Evolutionary conservation across 2,888 invertebrate genomes (phyloP).

Genomic region (Spisula solida): DNA sequence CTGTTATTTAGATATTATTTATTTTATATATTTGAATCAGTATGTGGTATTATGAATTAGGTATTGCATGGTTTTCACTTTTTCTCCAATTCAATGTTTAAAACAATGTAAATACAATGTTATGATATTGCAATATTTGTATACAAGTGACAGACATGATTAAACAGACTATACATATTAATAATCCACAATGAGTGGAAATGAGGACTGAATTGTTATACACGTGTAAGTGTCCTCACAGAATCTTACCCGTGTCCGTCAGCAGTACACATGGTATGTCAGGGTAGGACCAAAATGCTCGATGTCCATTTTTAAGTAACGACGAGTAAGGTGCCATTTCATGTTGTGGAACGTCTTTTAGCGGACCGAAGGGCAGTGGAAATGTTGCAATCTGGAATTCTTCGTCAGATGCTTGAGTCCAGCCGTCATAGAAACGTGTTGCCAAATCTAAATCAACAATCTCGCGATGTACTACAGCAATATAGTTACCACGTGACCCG

Average conservation of each 20-base stretch:
- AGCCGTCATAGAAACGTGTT: background rate
- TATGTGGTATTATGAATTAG: too few relatives aligned
- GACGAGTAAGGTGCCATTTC: background rate
- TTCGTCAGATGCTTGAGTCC: background rate
- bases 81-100: too few relatives aligned
- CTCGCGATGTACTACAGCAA: background rate
- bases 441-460: background rate
- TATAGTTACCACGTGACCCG: background rate
- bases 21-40: too few relatives aligned
- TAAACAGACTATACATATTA: too few relatives aligned
- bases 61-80: too few relatives aligned
- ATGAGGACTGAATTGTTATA: too few relatives aligned
- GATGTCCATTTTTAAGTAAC: slow-evolving; percentile 1
- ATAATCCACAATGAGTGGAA: too few relatives aligned
- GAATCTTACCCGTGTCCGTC: background rate
- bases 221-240: too few relatives aligned
- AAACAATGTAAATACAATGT: too few relatives aligned
- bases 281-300: background rate
- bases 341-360: background rate
- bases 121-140: too few relatives aligned
- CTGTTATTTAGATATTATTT: too few relatives aligned
- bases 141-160: too few relatives aligned
- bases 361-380: background rate
- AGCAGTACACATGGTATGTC: background rate
- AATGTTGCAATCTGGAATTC: background rate